Base-by-base conservation (phyloP, 2,113 vertebrate species). In the Prunella himalayana region DNA sequence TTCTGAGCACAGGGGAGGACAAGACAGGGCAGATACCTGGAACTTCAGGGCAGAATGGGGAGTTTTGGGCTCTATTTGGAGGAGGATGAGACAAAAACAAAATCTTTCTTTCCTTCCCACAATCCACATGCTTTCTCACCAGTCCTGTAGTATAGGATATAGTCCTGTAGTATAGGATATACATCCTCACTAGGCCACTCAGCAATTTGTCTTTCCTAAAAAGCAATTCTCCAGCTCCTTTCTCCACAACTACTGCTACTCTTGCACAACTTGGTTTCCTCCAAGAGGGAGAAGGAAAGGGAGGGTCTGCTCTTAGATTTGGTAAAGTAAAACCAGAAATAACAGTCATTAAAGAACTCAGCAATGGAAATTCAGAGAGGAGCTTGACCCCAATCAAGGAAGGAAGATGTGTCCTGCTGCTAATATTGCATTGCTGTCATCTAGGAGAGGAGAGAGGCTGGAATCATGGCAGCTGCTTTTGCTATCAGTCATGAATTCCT, bases 351-450 rank as follows among this genome's bases (percentile, higher is more conserved):
- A 96, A 77, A 72, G 49, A 64, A n/a, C 11, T 84, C 44, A 79
- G 35, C 23, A 33, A 22, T 57, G 71, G 63, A 65, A 90, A 91
- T 59, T 83, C 59, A 70, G 63, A 82, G 57, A 73, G 47, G 42
- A 82, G 28, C n/a, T 73, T 96, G 63, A 93, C 90, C 88, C 68
- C 54, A 92, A 20, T 86, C 82, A 88, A 83, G 76, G 82, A 94
- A 95, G 88, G 85, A 92, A 90, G 64, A 90, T 24, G n/a, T n/a
- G 39, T 90, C 82, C 88, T 49, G n/a, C 45, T 90, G 82, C 82
- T 96, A 54, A 22, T 30, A 50, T 19, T 44, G 39, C 75, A 61
- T 8, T 0, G 10, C 45, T 53, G 39, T 63, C 33, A 35, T 54
- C 35, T 73, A 41, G 63, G 83, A 70, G 54, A 75, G 51, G 41